phyloP scores from a whole-genome alignment of 1,140 invertebrate species.

The Hypothenemus hampei region DNA sequence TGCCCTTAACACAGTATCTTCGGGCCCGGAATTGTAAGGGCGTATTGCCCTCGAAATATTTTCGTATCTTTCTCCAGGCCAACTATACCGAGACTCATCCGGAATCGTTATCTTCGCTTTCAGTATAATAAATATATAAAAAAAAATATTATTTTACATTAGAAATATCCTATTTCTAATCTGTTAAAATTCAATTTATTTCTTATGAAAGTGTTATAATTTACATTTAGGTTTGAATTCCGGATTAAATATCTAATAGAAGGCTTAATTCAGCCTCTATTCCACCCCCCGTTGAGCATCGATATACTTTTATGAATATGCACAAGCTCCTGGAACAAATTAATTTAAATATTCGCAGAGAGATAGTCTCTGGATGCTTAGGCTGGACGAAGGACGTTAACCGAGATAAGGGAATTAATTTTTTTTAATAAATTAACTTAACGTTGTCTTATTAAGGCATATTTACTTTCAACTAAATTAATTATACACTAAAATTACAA shows the following conservation, averaged over 20 bases:
- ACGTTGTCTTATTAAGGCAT: too few relatives aligned
- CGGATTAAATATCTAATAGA: background rate
- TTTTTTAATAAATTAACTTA: too few relatives aligned
- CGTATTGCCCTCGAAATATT: slow-evolving; percentile 28
- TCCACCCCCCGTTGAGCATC: slow-evolving; percentile 23
- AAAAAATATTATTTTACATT: too few relatives aligned
- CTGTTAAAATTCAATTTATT: background rate
- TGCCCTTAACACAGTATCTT: slow-evolving; percentile 26
- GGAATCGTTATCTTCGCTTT: too few relatives aligned
- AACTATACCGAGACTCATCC: slow-evolving; percentile 1
- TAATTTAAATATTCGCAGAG: slow-evolving; percentile 31
- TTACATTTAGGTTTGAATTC: too few relatives aligned
- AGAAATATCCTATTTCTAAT: too few relatives aligned
- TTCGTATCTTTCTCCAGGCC: slow-evolving; percentile 16
- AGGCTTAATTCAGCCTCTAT: background rate
- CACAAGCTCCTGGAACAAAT: slow-evolving; percentile 28
- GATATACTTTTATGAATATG: slow-evolving; percentile 39
- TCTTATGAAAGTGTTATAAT: too few relatives aligned
- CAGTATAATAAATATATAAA: too few relatives aligned
- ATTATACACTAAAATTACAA: too few relatives aligned
- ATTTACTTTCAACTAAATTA: too few relatives aligned
- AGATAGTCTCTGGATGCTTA: slow-evolving; percentile 19
- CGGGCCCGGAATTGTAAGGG: slow-evolving; percentile 19
- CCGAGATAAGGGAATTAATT: slow-evolving; percentile 15
- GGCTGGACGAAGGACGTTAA: slow-evolving; percentile 14